phyloP scores from a whole-genome alignment of 2,888 invertebrate species.

The Lymantria monacha region DNA sequence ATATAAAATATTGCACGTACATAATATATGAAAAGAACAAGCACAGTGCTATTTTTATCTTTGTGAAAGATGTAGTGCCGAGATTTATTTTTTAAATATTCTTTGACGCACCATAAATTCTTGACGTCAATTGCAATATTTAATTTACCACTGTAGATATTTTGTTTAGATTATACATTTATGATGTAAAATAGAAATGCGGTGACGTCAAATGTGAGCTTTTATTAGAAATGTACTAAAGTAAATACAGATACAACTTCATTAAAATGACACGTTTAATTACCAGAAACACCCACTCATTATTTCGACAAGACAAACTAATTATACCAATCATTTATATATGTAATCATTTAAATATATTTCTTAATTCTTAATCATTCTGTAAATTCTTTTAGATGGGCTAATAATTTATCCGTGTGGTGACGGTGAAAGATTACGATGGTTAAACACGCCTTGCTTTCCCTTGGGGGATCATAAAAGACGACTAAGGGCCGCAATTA shows the following conservation, averaged over 20 bases:
- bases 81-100: too few relatives aligned
- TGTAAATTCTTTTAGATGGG: neutral
- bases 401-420: neutral
- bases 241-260: neutral
- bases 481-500: too few relatives aligned
- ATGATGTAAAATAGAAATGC: constrained; percentile 3
- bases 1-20: too few relatives aligned
- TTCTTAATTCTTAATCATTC: neutral
- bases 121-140: constrained; percentile 32
- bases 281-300: constrained; percentile 16
- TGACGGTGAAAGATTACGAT: too few relatives aligned
- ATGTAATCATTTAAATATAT: neutral
- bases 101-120: constrained; percentile 25
- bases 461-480: too few relatives aligned
- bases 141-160: neutral
- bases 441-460: too few relatives aligned
- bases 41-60: too few relatives aligned
- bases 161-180: too few relatives aligned
- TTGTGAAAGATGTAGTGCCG: too few relatives aligned
- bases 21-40: too few relatives aligned
- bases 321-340: neutral
- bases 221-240: constrained; percentile 1
- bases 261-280: constrained; percentile 10
- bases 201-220: neutral
- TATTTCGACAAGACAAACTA: constrained; percentile 17